Evolutionary conservation across 2,113 vertebrate genomes (phyloP), one percentile per base, ranked within the genome.

Genomic region (Manacus vitellinus): DNA sequence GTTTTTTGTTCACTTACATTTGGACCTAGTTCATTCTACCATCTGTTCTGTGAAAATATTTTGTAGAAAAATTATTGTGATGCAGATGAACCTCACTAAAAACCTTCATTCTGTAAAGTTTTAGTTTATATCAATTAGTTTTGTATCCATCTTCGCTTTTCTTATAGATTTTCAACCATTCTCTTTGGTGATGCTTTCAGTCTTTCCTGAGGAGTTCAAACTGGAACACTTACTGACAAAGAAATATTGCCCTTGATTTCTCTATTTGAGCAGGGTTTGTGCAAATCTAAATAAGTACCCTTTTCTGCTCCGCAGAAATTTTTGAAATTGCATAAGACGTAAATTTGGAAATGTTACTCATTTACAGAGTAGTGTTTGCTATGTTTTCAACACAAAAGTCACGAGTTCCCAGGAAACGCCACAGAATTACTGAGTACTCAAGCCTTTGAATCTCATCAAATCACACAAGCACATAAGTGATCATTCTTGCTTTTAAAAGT

Each of bases 31-130:
- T 67, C 5, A 12, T 79, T 86, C 31, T 63, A 24, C 4, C 9
- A 37, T 41, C 9, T 82, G 13, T 78, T 56, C 6, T 35, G 4
- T 28, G 28, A 71, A 86, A 84, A 67, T 51, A 12, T 21, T 7
- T n/a, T 10, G 66, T 11, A 81, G 20, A 23, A 63, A 61, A 67
- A 67, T 9, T 33, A 62, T 46, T 85, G 4, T 54, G 24, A 25
- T 47, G 10, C 4, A 80, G 85, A 94, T 52, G 85, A 94, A 95
- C 52, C 22, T 95, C 85, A 93, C 37, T 97, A 59, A 79, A 24
- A 95, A 93, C 85, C 91, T 95, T 89, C 24, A 35, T 94, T 93
- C 83, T 76, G 37, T 95, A 95, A 91, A 95, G 14, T 85, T 87
- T 95, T 88, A 87, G 52, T 89, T 96, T 92, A 87, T 55, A 88